A percentile compares a stretch with the other conserved stretches of the same genome.
Conservation (phyloP, 2,888 invertebrate species). For the Microplitis deprimator region DNA sequence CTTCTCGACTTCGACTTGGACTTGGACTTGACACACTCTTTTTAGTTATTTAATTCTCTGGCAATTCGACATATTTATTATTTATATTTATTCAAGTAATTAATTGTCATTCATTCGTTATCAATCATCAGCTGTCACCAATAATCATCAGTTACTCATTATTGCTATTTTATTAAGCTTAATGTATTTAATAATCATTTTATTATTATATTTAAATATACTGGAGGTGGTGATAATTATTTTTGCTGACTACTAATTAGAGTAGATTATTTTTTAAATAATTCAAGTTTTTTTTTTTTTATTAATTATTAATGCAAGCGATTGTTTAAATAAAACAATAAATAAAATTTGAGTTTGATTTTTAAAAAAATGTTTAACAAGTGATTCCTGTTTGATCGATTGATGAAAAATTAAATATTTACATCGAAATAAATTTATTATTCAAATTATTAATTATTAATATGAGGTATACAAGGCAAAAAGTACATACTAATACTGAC, state of each 20-base stretch:
- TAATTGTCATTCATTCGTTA: constrained; percentile 14
- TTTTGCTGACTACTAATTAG: no score
- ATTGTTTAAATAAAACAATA: background rate
- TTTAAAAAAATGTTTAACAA: background rate
- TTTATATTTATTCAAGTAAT: constrained; percentile 9
- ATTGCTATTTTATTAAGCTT: background rate
- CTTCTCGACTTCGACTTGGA: no score
- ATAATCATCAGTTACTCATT: background rate
- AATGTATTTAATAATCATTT: no score
- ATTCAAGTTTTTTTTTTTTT: background rate
- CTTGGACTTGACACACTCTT: constrained; percentile 67
- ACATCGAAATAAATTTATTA: background rate
- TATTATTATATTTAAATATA: no score
- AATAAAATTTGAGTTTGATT: background rate
- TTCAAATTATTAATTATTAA: background rate
- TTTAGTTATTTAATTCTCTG: constrained; percentile 60
- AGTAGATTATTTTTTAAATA: no score
- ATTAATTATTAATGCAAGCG: background rate
- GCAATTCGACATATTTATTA: background rate
- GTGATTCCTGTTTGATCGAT: background rate
- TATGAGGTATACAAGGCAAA: background rate
- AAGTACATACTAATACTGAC: background rate
- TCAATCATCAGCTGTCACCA: background rate
- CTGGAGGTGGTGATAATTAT: no score
- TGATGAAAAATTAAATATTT: background rate